Evolutionary conservation across 2,113 vertebrate genomes (phyloP), one percentile per base, ranked within the genome.

Genomic region (Stigmatopora nigra): DNA sequence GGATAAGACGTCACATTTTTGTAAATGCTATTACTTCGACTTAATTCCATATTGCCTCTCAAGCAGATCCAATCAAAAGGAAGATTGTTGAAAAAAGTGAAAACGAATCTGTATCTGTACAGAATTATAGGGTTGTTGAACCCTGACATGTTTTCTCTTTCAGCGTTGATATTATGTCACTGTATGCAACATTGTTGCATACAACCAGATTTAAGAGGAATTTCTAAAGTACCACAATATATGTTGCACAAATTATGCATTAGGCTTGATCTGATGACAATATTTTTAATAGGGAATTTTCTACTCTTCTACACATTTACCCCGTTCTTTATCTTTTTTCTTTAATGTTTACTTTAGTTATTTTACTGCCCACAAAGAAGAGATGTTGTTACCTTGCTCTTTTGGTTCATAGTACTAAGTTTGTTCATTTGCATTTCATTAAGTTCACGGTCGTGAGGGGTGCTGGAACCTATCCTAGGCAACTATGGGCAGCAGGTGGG

Each of bases 361-460:
- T 61, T 73, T 59, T 46, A 2, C 13, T 12, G 70, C 68, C 64
- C 68, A 53, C 70, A 61, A 80, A 84, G 72, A 87, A 86, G 76
- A 91, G 86, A 84, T 84, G 83, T 73, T 66, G 78, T 79, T 77
- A 10, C 38, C 9, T 87, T 84, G 81, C 82, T 88, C 82, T 75
- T 67, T 55, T 59, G 52, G 68, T 70, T 51, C 3, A 63, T 25
- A 38, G 67, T 59, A 63, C 52, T 73, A 70, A 70, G 56, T 58
- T 51, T 46, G 14, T 65, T n/a, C n/a, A n/a, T n/a, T n/a, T n/a
- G n/a, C n/a, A n/a, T n/a, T n/a, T n/a, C n/a, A n/a, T n/a, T n/a
- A n/a, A n/a, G n/a, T n/a, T n/a, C n/a, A n/a, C n/a, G n/a, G 25
- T 31, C 25, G 25, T 31, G 25, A 3, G 25, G 25, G 25, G 25